phyloP scores from a whole-genome alignment of 2,113 vertebrate species.

The Pithys albifrons region DNA sequence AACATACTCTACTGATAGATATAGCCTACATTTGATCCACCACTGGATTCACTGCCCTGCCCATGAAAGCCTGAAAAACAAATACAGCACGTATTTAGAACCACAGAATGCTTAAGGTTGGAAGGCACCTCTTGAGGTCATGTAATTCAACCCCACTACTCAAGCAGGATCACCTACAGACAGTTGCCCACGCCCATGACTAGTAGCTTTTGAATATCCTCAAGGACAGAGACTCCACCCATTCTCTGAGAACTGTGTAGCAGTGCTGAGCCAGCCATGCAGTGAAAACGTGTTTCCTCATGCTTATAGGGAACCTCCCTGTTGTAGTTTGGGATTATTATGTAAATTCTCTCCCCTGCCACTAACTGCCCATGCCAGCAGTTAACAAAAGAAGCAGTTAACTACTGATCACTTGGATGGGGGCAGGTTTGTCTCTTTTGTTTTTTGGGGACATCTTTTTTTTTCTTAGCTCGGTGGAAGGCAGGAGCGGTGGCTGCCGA shows the following conservation, averaged over 20 bases:
- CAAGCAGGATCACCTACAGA: neutral
- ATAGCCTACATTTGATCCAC: neutral
- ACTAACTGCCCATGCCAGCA: no score
- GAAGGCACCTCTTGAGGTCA: neutral
- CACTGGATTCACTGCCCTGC: neutral
- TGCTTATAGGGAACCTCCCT: neutral
- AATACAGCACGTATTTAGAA: neutral
- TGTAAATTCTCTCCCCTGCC: no score
- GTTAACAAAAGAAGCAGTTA: no score
- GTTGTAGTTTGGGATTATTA: no score
- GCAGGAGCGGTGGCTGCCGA: no score
- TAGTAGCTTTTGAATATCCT: neutral
- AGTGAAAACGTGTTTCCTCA: neutral
- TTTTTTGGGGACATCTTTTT: no score
- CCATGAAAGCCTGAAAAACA: neutral
- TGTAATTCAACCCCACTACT: neutral
- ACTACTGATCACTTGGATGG: no score
- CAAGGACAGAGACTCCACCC: accelerated
- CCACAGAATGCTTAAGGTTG: neutral
- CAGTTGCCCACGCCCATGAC: neutral
- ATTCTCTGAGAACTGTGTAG: neutral
- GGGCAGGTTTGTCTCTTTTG: no score
- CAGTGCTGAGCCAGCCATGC: accelerated
- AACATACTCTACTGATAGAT: neutral
- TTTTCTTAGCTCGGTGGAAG: no score